These are phyloP conservation scores for Thamnaconus septentrionalis DNA, from an alignment of 2,113 vertebrate species.

Conservation along the genomic window DNA sequence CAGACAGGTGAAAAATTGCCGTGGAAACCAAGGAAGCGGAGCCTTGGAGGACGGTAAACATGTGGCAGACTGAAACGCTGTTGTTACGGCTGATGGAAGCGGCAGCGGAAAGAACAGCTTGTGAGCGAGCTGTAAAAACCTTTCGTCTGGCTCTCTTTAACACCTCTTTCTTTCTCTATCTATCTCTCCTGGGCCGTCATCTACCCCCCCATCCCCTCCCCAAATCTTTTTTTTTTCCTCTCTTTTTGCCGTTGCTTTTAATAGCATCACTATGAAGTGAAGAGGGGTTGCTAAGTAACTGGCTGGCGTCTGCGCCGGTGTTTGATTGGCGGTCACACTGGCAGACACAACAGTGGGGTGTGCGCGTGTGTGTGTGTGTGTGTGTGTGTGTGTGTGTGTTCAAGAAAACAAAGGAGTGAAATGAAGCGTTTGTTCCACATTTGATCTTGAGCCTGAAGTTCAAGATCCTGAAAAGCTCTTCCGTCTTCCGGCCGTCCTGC, in stretches of 20 bases:
- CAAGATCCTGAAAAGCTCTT: neutral
- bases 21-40: no score
- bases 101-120: neutral
- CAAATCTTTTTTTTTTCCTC: constrained; percentile 15
- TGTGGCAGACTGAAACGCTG: no score
- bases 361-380: constrained; percentile 3
- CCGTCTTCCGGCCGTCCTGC: constrained; percentile 9
- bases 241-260: constrained; percentile 70
- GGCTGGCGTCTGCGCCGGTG: constrained; percentile 71
- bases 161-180: constrained; percentile 26
- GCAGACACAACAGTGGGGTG: constrained; percentile 45
- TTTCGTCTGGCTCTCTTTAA: constrained; percentile 28
- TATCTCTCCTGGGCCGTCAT: constrained; percentile 40
- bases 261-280: constrained; percentile 76
- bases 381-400: constrained; percentile 13
- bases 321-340: constrained; percentile 62
- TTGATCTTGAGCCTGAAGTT: no score
- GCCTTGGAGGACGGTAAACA: no score
- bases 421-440: no score
- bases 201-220: neutral
- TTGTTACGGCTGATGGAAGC: no score
- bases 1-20: no score
- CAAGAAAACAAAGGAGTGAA: no score
- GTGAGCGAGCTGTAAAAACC: neutral
- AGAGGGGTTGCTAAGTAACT: constrained; percentile 77